Percentiles rank a stretch among this genome's conserved stretches.
Conservation (phyloP, 2,113 vertebrate species). For the Noturus placidus region DNA sequence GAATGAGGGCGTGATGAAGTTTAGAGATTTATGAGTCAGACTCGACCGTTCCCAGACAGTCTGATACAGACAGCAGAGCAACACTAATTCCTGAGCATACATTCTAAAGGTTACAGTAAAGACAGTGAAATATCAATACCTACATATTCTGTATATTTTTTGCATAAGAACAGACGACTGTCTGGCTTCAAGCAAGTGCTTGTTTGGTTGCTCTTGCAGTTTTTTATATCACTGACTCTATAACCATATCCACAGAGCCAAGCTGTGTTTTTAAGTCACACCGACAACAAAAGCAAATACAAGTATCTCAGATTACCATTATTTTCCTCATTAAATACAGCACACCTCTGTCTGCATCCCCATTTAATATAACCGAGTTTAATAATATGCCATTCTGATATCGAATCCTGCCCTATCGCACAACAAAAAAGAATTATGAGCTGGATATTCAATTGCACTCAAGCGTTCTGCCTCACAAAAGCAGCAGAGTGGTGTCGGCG, state of each 20-base stretch:
- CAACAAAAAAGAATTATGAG: slow-evolving; percentile 16
- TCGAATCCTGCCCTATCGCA: background rate
- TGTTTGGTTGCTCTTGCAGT: background rate
- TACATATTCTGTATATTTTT: background rate
- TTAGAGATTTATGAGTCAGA: slow-evolving; percentile 40
- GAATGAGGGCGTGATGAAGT: background rate
- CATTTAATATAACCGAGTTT: background rate
- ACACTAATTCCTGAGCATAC: background rate
- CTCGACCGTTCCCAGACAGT: slow-evolving; percentile 22
- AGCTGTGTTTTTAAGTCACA: background rate
- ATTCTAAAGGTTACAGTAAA: background rate
- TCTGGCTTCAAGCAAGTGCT: background rate
- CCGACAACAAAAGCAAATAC: background rate
- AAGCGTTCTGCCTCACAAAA: slow-evolving; percentile 15
- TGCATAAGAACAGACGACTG: background rate
- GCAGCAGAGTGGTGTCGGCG: background rate
- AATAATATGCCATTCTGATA: slow-evolving; percentile 21
- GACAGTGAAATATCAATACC: background rate
- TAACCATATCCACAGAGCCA: slow-evolving; percentile 16
- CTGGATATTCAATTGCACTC: slow-evolving; percentile 12
- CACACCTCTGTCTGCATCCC: background rate
- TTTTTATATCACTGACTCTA: background rate
- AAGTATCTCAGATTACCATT: background rate
- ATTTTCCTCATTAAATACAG: background rate
- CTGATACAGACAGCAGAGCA: slow-evolving; percentile 37